Evolutionary conservation across 2,888 invertebrate genomes (phyloP).

Genomic region (Drosophila glabriapex): DNA sequence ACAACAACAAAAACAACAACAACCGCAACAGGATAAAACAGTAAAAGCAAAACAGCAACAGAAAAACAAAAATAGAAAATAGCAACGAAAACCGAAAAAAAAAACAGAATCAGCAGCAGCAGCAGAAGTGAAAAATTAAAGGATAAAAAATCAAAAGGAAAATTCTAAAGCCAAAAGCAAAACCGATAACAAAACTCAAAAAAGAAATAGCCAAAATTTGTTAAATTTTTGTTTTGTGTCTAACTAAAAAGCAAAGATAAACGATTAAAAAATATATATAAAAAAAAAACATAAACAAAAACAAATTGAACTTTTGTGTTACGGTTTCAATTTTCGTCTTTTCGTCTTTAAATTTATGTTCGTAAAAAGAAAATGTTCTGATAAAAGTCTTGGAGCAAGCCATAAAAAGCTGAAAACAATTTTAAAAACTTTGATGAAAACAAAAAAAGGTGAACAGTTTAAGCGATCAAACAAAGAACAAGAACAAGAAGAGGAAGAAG

Average conservation of each 20-base stretch:
- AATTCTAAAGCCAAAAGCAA: slow-evolving; percentile 66
- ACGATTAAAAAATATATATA: slow-evolving; percentile 19
- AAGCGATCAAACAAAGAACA: slow-evolving; percentile 33
- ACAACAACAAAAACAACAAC: slow-evolving; percentile 4
- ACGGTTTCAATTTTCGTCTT: slow-evolving; percentile 76
- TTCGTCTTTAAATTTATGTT: slow-evolving; percentile 77
- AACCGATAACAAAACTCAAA: slow-evolving; percentile 30
- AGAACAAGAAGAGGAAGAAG: slow-evolving; percentile 15
- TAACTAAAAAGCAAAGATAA: slow-evolving; percentile 40
- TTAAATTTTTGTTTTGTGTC: slow-evolving; percentile 73
- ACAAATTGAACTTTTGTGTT: slow-evolving; percentile 68
- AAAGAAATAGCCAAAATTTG: slow-evolving; percentile 82
- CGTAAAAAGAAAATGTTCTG: slow-evolving; percentile 68
- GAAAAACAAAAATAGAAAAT: slow-evolving; percentile 42
- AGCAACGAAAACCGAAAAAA: slow-evolving; percentile 47
- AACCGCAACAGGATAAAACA: slow-evolving; percentile 41
- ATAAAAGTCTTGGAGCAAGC: slow-evolving; percentile 55
- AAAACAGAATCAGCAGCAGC: slow-evolving; percentile 42
- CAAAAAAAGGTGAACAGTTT: slow-evolving; percentile 53
- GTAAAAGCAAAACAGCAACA: slow-evolving; percentile 46
- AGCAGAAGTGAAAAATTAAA: slow-evolving; percentile 59
- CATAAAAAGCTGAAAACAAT: slow-evolving; percentile 48
- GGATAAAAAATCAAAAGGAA: slow-evolving; percentile 55
- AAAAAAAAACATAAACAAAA: slow-evolving; percentile 21
- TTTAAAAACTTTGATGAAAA: slow-evolving; percentile 60